phyloP scores from a whole-genome alignment of 2,888 invertebrate species.

The Altica lythri region DNA sequence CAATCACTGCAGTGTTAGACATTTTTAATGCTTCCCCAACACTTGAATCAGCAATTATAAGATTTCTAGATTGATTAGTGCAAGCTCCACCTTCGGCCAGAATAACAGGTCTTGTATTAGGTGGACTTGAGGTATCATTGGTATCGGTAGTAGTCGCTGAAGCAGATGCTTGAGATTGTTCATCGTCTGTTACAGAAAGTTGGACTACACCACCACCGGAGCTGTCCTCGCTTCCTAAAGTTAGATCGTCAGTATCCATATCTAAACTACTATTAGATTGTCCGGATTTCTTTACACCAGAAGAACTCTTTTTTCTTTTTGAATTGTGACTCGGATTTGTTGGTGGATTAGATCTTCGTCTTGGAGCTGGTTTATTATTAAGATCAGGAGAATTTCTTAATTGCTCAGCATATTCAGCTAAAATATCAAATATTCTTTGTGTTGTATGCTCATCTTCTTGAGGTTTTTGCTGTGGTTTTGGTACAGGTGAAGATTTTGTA shows the following conservation, averaged over 20 bases:
- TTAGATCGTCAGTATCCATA: constrained; percentile 67
- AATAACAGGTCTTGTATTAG: constrained; percentile 49
- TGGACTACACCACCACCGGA: constrained; percentile 69
- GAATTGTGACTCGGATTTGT: constrained; percentile 73
- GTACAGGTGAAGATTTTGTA: constrained; percentile 68
- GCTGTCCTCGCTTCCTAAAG: constrained; percentile 78
- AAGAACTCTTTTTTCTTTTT: constrained; percentile 69
- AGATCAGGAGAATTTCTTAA: constrained; percentile 77
- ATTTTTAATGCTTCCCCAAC: constrained; percentile 69
- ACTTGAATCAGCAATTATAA: constrained; percentile 64
- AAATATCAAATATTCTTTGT: constrained; percentile 76
- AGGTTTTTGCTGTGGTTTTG: constrained; percentile 73
- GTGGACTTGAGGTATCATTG: constrained; percentile 48
- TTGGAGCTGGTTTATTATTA: constrained; percentile 80
- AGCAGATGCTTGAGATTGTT: constrained; percentile 55
- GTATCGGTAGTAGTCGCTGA: constrained; percentile 55
- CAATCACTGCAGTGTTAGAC: constrained; percentile 69
- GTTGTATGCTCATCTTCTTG: constrained; percentile 82
- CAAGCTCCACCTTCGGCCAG: constrained; percentile 47
- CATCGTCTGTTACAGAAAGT: constrained; percentile 62
- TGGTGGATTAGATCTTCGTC: constrained; percentile 74
- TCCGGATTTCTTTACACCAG: constrained; percentile 63
- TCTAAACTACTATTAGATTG: constrained; percentile 52
- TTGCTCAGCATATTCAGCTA: constrained; percentile 81
- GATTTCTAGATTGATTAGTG: constrained; percentile 59